Evolutionary conservation across 2,797 vertebrate species (phyloP), one percentile per base, ranked within the genome.

Genomic region (Diplodus puntazzo): DNA sequence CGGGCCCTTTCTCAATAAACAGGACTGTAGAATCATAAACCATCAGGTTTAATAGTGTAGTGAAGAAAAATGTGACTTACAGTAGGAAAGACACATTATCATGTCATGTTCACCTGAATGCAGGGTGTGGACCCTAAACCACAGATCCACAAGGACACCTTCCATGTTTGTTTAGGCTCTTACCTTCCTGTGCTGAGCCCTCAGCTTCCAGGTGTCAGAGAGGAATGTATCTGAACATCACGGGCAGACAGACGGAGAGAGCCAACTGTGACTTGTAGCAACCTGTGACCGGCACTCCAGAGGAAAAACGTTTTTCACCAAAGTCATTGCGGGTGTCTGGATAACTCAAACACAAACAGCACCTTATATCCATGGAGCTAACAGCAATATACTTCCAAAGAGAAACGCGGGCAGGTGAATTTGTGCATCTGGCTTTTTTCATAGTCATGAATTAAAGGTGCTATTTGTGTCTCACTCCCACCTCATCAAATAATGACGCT

Each of bases 151-250:
- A 12, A 11, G 81, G 73, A 84, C 85, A 74, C 46, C 77, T 53
- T 71, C 69, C 48, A n/a, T 88, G 85, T 88, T 88, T 87, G 73
- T 82, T 81, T 74, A 84, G 77, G 72, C 69, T 79, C 75, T 50
- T 46, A 12, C 50, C 85, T 91, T 90, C 90, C 90, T 88, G 82
- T 65, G 67, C 80, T 88, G 88, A 91, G 86, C 88, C 81, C 64
- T 82, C 75, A 73, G 86, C 88, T 87, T 92, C 89, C 89, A 92
- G 88, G 86, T 92, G 92, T 92, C 92, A 91, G 39, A 71, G 62
- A 93, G 71, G 91, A 93, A 94, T 94, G 90, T 17, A 77, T 18
- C 30, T 52, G 72, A 90, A 87, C 78, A 77, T 82, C 85, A 75
- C 63, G 68, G 46, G 53, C 62, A 87, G 75, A 64, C 72, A 57